Percentiles rank a stretch among this genome's conserved stretches.
phyloP scores from a whole-genome alignment of 2,797 vertebrate genomes.

The Catharus ustulatus region DNA sequence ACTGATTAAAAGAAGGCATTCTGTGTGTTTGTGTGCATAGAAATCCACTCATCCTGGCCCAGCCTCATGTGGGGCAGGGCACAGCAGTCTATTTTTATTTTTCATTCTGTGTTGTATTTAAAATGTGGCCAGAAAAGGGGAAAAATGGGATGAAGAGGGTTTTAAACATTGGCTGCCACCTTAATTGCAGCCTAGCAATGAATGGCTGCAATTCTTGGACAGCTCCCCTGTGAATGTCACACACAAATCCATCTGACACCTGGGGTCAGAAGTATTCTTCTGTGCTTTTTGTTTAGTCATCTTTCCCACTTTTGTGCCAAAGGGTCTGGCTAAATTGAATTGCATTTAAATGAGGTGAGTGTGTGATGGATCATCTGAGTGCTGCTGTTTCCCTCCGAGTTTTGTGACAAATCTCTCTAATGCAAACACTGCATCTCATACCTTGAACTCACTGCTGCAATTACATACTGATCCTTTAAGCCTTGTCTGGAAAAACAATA shows the following conservation, averaged over 20 bases:
- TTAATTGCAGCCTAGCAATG: constrained; percentile 11
- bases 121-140: not conserved
- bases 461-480: constrained; percentile 54
- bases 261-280: not conserved
- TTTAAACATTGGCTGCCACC: constrained; percentile 8
- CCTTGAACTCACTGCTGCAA: constrained; percentile 6
- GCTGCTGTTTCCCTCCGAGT: not conserved
- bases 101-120: not conserved
- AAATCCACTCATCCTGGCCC: not conserved
- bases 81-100: not conserved
- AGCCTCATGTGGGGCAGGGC: not conserved
- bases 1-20: not conserved
- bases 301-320: constrained; percentile 14
- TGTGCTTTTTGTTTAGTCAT: constrained; percentile 37
- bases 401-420: constrained; percentile 4
- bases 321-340: constrained; percentile 26
- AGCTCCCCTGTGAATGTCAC: not conserved
- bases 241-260: not conserved
- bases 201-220: not conserved
- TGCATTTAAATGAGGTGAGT: constrained; percentile 46
- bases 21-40: not conserved
- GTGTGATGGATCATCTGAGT: not conserved
- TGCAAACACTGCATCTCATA: not conserved
- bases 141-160: not conserved
- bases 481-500: not conserved